These are phyloP conservation scores for Salvelinus namaycush DNA, from an alignment of 2,113 vertebrate species.

Conservation along the genomic window DNA sequence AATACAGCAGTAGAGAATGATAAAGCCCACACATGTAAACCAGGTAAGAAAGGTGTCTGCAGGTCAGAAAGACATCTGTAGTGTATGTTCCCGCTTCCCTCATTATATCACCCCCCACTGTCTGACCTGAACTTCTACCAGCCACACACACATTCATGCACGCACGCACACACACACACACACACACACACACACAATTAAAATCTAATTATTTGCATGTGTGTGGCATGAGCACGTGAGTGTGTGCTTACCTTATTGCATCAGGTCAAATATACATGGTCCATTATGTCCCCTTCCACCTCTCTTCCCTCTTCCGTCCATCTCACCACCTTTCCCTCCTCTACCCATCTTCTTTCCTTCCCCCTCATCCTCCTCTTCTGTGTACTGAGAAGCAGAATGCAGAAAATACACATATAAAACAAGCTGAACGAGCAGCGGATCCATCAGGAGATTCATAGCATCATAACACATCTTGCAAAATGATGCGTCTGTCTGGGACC, in stretches of 20 bases:
- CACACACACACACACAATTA: not conserved
- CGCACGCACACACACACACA: too few species aligned
- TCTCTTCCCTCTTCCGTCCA: too few species aligned
- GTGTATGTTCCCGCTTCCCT: too few species aligned
- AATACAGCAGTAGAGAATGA: too few species aligned
- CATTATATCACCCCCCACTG: too few species aligned
- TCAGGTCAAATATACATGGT: too few species aligned
- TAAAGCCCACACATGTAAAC: not conserved
- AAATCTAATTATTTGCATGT: not conserved
- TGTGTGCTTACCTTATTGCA: too few species aligned
- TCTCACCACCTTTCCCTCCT: not conserved
- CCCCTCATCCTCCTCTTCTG: not conserved
- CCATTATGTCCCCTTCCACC: too few species aligned
- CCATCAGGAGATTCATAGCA: slow-evolving; percentile 11
- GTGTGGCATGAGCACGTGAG: not conserved
- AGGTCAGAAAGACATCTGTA: not conserved
- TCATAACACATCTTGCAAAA: slow-evolving; percentile 27
- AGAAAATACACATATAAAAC: slow-evolving; percentile 17
- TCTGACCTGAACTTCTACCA: not conserved
- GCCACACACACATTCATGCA: too few species aligned
- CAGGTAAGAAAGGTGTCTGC: not conserved
- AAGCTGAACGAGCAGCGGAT: not conserved
- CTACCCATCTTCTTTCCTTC: too few species aligned
- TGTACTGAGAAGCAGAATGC: slow-evolving; percentile 6
- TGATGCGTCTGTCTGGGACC: slow-evolving; percentile 25